Evolutionary conservation across 2,888 invertebrate genomes (phyloP), one percentile per base, ranked within the genome.

Genomic region (Noctua comes): DNA sequence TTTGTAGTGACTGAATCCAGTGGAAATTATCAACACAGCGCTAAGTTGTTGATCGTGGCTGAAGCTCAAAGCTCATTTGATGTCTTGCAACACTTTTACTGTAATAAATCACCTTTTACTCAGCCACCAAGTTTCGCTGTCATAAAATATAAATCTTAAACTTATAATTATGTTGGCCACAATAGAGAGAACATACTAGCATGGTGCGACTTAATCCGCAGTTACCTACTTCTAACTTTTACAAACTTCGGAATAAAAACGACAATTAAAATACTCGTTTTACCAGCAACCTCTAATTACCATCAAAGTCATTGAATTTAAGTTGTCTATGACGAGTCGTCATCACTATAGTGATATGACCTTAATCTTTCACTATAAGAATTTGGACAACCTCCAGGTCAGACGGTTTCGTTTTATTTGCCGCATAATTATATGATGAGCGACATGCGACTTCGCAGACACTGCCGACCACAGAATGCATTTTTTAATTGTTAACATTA

Each of bases 81-180:
- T 80, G 57, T 43, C 27, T 70, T 24, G 36, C 68, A 64, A 73
- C 64, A 69, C 59, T 79, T 73, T 84, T 73, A 73, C 69, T 8
- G 70, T 66, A 79, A 80, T 82, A 84, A 79, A 84, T 84, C 80
- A 74, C 31, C 31, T 71, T 84, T 79, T 72, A 40, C 57, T 69
- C 57, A 54, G 31, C 57, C 36, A 31, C 21, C 48, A 36, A 82
- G 62, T 85, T 85, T 80, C 71, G n/a, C 85, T 74, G 80, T 82
- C 73, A 57, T 68, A 31, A 73, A 51, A 69, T 73, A 43, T 57
- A 69, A 21, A 83, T 54, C 18, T 71, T 36, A 62, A 76, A 31
- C 40, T 72, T 71, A 18, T 8, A 18, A 16, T n/a, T 43, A 65
- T 46, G 54, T 59, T 51, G 48, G 40, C 36, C 40, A 59, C 21